Evolutionary conservation across 2,113 vertebrate genomes (phyloP).

Genomic region (Colius striatus): DNA sequence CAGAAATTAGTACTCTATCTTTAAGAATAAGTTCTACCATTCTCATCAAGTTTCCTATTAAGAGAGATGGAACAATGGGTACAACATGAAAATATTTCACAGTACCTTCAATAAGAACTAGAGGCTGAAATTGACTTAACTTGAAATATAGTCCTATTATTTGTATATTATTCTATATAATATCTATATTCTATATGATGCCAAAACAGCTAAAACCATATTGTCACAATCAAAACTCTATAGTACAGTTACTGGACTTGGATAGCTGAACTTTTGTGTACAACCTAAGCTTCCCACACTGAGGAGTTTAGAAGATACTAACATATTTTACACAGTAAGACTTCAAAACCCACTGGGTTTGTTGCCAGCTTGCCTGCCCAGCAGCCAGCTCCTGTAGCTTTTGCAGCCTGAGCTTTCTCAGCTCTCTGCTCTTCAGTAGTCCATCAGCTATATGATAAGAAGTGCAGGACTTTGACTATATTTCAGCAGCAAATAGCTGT

Average conservation of each 20-base stretch:
- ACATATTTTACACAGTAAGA: not conserved
- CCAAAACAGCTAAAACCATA: not conserved
- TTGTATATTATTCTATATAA: not conserved
- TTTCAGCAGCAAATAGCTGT: not conserved
- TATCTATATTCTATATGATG: not conserved
- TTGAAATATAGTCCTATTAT: not conserved
- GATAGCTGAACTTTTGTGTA: not conserved
- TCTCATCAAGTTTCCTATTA: not conserved
- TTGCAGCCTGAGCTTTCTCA: not conserved
- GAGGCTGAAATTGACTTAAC: not conserved
- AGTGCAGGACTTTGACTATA: not conserved
- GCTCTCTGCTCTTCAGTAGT: not conserved
- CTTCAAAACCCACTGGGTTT: not conserved
- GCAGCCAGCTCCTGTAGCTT: not conserved
- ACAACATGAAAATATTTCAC: not conserved
- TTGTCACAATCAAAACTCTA: not conserved
- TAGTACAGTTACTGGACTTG: not conserved
- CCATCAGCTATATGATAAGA: not conserved
- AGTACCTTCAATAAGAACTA: not conserved
- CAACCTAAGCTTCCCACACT: not conserved
- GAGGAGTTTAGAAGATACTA: not conserved
- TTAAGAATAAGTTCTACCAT: not conserved
- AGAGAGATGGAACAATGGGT: not conserved
- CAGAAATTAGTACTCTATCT: not conserved
- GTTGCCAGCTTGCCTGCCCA: not conserved